Evolutionary conservation across 2,113 vertebrate species (phyloP).

Genomic region (Parus major): DNA sequence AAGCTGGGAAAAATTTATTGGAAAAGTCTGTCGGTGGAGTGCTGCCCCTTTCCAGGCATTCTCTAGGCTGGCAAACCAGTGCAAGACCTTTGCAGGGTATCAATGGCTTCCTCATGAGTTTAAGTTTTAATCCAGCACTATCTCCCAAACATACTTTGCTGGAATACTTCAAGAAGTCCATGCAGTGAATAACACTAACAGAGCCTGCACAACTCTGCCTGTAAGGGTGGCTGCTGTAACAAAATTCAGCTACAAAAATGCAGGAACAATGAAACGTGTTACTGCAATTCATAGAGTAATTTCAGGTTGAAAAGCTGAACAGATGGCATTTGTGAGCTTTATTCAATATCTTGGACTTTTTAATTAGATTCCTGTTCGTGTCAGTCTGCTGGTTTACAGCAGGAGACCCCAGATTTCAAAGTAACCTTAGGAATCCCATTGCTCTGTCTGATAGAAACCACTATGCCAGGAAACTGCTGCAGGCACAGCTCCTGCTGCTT

Average conservation of each 20-base stretch:
- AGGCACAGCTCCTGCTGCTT: conserved; percentile 18
- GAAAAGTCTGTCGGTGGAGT: background rate
- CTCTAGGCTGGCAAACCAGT: background rate
- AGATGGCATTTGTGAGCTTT: conserved; percentile 53
- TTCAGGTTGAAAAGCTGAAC: conserved; percentile 33
- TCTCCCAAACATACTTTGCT: background rate
- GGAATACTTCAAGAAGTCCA: background rate
- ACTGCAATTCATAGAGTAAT: background rate
- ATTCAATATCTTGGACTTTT: conserved; percentile 25
- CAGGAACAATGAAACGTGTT: background rate
- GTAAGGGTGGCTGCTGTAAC: background rate
- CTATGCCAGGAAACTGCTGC: background rate
- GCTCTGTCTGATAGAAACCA: conserved; percentile 20
- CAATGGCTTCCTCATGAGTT: background rate
- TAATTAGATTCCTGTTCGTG: conserved; percentile 55
- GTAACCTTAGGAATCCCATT: conserved; percentile 23
- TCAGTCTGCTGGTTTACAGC: conserved; percentile 15
- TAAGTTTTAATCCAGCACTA: background rate
- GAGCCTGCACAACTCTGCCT: background rate
- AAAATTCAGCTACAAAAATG: background rate
- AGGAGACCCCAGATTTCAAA: conserved; percentile 41
- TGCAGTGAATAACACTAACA: background rate
- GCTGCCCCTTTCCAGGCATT: background rate
- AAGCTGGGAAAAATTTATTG: background rate
- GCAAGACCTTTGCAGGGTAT: background rate